Percentiles rank a stretch among this genome's conserved stretches.
Conservation (phyloP, 2,888 invertebrate genomes). For the Glyphotaelius pellucidus region DNA sequence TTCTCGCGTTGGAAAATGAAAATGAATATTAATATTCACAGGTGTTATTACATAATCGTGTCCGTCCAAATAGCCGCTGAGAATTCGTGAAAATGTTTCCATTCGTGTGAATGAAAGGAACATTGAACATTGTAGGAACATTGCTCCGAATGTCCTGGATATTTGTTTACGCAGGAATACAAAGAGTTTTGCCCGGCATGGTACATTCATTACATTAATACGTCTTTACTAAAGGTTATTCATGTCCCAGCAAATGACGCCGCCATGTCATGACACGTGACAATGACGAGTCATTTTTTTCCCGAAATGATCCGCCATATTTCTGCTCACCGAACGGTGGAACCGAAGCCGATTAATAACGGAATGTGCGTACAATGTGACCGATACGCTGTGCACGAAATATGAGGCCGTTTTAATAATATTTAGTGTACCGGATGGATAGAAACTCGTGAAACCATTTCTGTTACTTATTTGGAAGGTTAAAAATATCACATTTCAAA, state of each 20-base stretch:
- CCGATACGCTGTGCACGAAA: conserved; percentile 9
- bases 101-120: conserved; percentile 5
- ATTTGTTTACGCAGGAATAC: conserved; percentile 44
- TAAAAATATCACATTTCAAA: too few species aligned
- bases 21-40: neutral
- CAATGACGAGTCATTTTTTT: conserved; percentile 63
- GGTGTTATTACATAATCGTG: neutral
- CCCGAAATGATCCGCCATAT: conserved; percentile 59
- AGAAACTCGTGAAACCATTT: neutral
- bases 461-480: neutral
- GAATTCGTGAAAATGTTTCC: conserved; percentile 53
- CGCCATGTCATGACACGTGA: conserved; percentile 62
- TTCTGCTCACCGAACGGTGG: conserved; percentile 55
- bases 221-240: conserved; percentile 56
- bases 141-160: neutral
- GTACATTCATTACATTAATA: conserved; percentile 41
- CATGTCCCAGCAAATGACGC: conserved; percentile 62
- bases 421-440: neutral
- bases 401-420: conserved; percentile 3
- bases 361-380: conserved; percentile 35
- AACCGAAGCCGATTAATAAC: conserved; percentile 52
- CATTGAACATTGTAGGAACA: too few species aligned
- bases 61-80: conserved; percentile 8
- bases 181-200: conserved; percentile 55
- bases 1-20: neutral